These are phyloP conservation scores for Cepaea nemoralis DNA, from an alignment of 1,140 invertebrate species.

Conservation along the genomic window DNA sequence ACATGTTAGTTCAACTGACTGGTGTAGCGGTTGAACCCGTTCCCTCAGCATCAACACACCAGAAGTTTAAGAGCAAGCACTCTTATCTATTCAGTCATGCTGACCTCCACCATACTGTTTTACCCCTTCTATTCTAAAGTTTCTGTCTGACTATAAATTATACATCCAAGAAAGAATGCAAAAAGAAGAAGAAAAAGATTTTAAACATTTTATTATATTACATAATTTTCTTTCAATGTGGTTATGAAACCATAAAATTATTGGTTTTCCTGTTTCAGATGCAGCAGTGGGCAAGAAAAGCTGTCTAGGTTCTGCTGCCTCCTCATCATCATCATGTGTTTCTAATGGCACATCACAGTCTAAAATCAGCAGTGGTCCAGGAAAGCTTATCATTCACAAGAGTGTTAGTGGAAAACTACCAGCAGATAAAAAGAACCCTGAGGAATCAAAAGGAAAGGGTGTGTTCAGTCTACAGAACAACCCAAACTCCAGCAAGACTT, in stretches of 20 bases:
- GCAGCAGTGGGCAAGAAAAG: conserved; percentile 16
- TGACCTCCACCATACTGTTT: no score
- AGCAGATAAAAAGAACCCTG: conserved; percentile 38
- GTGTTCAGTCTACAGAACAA: conserved; percentile 78
- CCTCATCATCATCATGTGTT: neutral
- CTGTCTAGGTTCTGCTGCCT: conserved; percentile 11
- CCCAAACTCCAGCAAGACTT: conserved; percentile 88
- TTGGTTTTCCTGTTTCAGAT: neutral
- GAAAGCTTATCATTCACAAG: neutral
- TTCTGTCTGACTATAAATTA: no score
- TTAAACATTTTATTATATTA: no score
- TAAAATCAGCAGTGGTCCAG: conserved; percentile 42
- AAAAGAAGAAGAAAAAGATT: no score
- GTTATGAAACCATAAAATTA: neutral
- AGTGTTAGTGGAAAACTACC: neutral
- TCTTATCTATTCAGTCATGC: no score
- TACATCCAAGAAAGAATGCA: no score
- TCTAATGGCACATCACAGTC: conserved; percentile 11
- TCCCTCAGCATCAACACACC: no score
- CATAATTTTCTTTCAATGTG: neutral
- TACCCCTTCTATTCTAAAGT: no score
- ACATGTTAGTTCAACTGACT: no score
- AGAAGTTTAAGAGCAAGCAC: no score
- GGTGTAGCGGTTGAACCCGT: no score
- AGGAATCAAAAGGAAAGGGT: conserved; percentile 42